A percentile compares a stretch with the other conserved stretches of the same genome.
These are phyloP conservation scores for Xestia c-nigrum DNA, from an alignment of 2,888 invertebrate genomes.

Conservation along the genomic window DNA sequence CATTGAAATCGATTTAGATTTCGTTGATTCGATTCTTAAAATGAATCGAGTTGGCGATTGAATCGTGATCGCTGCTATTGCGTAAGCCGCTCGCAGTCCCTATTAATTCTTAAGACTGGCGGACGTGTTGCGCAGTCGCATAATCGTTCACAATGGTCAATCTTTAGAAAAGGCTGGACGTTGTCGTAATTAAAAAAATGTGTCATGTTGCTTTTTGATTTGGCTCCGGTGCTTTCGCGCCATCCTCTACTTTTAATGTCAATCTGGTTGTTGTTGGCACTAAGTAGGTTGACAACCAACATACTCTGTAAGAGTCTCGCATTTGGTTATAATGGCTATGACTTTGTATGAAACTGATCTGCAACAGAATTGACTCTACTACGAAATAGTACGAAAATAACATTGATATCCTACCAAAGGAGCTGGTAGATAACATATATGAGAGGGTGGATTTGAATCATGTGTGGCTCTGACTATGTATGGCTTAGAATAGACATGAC, in stretches of 20 bases:
- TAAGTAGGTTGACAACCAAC: background rate
- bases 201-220: constrained; percentile 4
- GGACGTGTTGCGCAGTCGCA: constrained; percentile 45
- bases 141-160: constrained; percentile 48
- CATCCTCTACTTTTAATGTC: background rate
- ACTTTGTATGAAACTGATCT: background rate
- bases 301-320: background rate
- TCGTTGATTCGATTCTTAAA: constrained; percentile 42
- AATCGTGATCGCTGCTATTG: constrained; percentile 48
- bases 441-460: too few species aligned
- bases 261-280: background rate
- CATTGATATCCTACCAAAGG: too few species aligned
- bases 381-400: too few species aligned
- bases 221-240: background rate
- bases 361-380: too few species aligned
- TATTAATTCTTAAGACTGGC: constrained; percentile 58
- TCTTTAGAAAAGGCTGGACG: constrained; percentile 11
- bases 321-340: background rate
- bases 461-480: too few species aligned
- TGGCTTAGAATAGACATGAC: too few species aligned
- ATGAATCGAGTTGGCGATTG: constrained; percentile 47
- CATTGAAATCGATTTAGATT: constrained; percentile 35
- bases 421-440: too few species aligned
- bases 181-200: constrained; percentile 29
- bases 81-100: constrained; percentile 55